Percentiles rank a stretch among this genome's conserved stretches.
phyloP scores from a whole-genome alignment of 1,140 invertebrate species.

The Lepidurus apus region DNA sequence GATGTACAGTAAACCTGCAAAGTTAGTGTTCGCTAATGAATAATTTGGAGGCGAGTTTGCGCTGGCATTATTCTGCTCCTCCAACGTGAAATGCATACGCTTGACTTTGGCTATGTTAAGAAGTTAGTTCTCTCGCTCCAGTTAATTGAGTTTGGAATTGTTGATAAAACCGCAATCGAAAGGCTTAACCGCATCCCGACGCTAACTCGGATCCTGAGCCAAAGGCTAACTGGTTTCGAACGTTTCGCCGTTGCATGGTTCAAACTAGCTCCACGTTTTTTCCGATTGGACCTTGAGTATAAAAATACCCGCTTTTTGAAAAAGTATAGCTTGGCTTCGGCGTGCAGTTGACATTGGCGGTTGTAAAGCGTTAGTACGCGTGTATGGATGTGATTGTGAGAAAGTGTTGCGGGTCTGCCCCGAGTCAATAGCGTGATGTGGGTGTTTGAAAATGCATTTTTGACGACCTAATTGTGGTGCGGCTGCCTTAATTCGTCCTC shows the following conservation, averaged over 20 bases:
- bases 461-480: neutral
- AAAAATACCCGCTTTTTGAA: neutral
- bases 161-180: too few relatives aligned
- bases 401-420: neutral
- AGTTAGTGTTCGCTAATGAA: too few relatives aligned
- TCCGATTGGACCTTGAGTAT: neutral
- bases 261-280: neutral
- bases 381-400: neutral
- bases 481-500: conserved; percentile 1
- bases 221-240: neutral
- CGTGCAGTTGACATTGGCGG: neutral
- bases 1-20: too few relatives aligned
- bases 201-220: neutral
- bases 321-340: neutral
- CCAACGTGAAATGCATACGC: too few relatives aligned
- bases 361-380: neutral
- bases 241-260: neutral
- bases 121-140: too few relatives aligned
- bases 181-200: too few relatives aligned
- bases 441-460: neutral
- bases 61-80: too few relatives aligned
- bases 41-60: too few relatives aligned
- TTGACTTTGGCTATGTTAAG: too few relatives aligned
- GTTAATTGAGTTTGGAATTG: too few relatives aligned
- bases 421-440: neutral